Evolutionary conservation across 2,888 invertebrate genomes (phyloP).

Genomic region (Chymomyza procnemis): DNA sequence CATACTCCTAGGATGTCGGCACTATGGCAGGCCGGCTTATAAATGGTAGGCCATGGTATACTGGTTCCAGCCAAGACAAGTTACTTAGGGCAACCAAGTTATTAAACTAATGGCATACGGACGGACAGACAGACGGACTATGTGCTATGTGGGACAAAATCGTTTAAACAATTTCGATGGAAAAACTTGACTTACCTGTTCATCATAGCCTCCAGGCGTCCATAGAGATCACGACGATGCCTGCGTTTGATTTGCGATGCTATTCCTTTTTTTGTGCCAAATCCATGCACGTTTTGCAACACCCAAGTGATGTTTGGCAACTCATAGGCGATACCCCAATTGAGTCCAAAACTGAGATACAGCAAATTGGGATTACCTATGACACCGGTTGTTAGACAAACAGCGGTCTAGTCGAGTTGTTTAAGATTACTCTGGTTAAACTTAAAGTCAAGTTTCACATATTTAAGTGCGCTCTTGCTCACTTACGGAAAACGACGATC

Average conservation of each 20-base stretch:
- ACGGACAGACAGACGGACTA: not conserved
- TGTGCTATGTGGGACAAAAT: not conserved
- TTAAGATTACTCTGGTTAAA: not conserved
- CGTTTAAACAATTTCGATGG: not conserved
- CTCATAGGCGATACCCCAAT: slow-evolving; percentile 86
- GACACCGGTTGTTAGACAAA: slow-evolving; percentile 82
- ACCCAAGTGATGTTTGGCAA: slow-evolving; percentile 81
- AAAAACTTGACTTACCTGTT: slow-evolving; percentile 81
- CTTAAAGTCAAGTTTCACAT: not conserved
- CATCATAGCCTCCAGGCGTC: slow-evolving; percentile 84
- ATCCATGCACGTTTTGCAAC: slow-evolving; percentile 74
- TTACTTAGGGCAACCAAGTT: not conserved
- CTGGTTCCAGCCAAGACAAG: not conserved
- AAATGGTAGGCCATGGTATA: not conserved
- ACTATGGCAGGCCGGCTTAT: not conserved
- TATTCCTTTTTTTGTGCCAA: slow-evolving; percentile 46
- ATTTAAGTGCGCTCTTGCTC: slow-evolving; percentile 16
- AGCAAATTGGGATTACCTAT: slow-evolving; percentile 81
- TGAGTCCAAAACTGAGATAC: slow-evolving; percentile 83
- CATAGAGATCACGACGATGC: slow-evolving; percentile 84
- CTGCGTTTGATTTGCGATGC: slow-evolving; percentile 79
- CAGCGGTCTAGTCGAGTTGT: slow-evolving; percentile 77
- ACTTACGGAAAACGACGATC: slow-evolving; percentile 81
- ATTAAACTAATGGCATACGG: slow-evolving; percentile 3
- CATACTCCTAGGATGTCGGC: slow-evolving; percentile 5